Evolutionary conservation across 2,888 invertebrate species (phyloP), one percentile per base, ranked within the genome.

Genomic region (Tachina fera): DNA sequence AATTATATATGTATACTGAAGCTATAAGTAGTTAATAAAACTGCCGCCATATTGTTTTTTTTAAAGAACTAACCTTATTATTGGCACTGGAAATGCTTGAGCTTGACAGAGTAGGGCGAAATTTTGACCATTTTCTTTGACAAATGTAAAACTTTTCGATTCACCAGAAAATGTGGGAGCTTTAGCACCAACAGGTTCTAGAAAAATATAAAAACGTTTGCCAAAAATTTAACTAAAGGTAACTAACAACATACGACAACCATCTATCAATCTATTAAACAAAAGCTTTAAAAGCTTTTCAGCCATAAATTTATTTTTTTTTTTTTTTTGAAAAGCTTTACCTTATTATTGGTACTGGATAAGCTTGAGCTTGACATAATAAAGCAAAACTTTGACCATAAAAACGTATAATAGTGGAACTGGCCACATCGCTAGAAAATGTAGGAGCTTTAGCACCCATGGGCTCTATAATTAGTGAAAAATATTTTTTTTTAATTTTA

Each of bases 41-140:
- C 88, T 89, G 89, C 89, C 88, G 68, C 76, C 86, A 16, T 41
- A 9, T 43, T 60, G 13, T 43, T 3, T 45, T 5, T 16, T 11
- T n/a, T n/a, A n/a, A 43, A 14, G 0, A 86, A 90, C 91, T 88
- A 94, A 96, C 96, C 96, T 95, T 94, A 95, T 95, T 84, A 95
- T 91, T 88, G 96, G 96, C 88, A 96, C 94, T 63, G 96, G 96
- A 93, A 93, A 95, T 9, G 94, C 95, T 92, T 96, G 96, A 65
- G 96, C 95, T 89, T 95, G 95, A 91, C 96, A 96, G 75, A 95
- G 92, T 82, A 96, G 91, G 19, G 94, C 94, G 89, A 95, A 93
- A 83, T 94, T 93, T 72, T 93, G 92, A 22, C 92, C 92, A 76
- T 90, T 90, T 53, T 92, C 90, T 88, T 93, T 91, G 60, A 93